Conservation (phyloP, 2,113 vertebrate genomes). For the Melozone crissalis region DNA sequence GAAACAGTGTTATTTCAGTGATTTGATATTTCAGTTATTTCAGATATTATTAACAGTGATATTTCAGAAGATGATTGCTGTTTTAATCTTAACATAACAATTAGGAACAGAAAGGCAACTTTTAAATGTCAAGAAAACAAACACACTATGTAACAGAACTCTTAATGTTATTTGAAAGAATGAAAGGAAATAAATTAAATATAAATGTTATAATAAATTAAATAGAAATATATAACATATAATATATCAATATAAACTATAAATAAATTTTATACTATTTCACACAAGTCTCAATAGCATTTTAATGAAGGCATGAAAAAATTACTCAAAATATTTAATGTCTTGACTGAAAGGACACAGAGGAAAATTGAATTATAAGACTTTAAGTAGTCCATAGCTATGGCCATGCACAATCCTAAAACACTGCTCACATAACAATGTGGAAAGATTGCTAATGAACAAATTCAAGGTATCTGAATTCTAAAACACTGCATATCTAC, state of each 20-base stretch:
- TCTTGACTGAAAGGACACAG: background rate
- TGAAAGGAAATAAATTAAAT: background rate
- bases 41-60: background rate
- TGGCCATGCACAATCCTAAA: accelerated
- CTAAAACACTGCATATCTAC: background rate
- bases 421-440: background rate
- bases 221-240: no score
- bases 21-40: no score
- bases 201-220: background rate
- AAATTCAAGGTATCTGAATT: background rate
- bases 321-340: background rate
- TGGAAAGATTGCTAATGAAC: background rate
- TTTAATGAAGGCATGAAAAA: conserved; percentile 3
- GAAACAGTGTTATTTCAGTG: background rate
- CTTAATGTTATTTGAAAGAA: conserved; percentile 17
- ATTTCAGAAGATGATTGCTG: conserved; percentile 19
- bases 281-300: background rate
- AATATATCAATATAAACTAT: background rate
- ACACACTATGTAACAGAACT: background rate
- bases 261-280: conserved; percentile 30
- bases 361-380: background rate
- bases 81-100: conserved; percentile 55
- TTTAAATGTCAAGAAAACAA: conserved; percentile 43
- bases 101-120: conserved; percentile 19
- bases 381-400: background rate